Base-by-base conservation (phyloP, 2,113 vertebrate genomes). In the Delphinapterus leucas region DNA sequence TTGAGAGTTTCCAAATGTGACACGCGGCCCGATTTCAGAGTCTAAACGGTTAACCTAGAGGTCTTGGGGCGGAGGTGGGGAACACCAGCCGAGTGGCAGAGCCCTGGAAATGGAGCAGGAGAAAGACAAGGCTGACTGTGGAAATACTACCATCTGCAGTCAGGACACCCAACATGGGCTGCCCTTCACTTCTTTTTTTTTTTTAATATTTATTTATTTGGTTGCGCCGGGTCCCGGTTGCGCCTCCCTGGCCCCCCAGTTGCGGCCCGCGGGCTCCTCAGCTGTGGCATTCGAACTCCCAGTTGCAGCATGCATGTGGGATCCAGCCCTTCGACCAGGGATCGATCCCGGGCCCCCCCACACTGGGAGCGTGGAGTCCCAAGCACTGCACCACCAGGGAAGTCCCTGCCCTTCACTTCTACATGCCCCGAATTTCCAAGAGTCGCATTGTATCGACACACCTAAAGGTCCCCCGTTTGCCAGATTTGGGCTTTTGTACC, bases 391-490 rank as follows among this genome's bases (percentile, higher is more conserved):
- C 55, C 55, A 58, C 55, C 55, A 58, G 55, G 20, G 20, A 58
- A 58, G 55, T 58, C 55, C 55, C 65, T 44, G 36, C 2, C 49
- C 58, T 15, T 63, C 8, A 36, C 74, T 13, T 70, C 47, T 53
- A 12, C 6, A 31, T 0, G 38, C 10, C 70, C 70, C 12, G 13
- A 47, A 65, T 31, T 61, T 84, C 67, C 36, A 41, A 47, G 36
- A 38, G 63, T 58, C 41, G 4, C 6, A 2, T 23, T 0, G n/a
- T 20, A 4, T 23, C 0, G 13, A 55, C 18, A 58, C 13, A 2
- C 47, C 5, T n/a, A 14, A 36, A 25, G 4, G 3, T 71, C 71
- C n/a, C n/a, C 70, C 3, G 0, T 2, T 2, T 8, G n/a, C 18
- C 8, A 15, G 20, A 9, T 8, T 1, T 65, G 83, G 90, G 61